Base-by-base conservation (phyloP, 2,113 vertebrate species). In the human (Homo sapiens) region DNA sequence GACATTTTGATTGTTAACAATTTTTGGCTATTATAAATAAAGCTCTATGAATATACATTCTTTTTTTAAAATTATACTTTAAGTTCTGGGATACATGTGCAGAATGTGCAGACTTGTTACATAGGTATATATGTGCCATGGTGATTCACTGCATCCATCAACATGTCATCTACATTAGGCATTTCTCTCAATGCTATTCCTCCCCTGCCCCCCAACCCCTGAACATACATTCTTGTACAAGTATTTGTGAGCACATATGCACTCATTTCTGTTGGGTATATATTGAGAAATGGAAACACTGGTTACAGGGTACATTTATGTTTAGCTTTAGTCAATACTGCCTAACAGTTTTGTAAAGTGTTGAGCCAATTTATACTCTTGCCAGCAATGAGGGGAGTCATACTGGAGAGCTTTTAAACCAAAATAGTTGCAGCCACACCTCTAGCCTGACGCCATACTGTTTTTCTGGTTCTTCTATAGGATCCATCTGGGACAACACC, bases 281-380 rank as follows among this genome's bases (percentile, higher is more conserved):
- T 57, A 55, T 61, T 38, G 72, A 93, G 83, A 94, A 96, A 40
- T 20, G 8, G 17, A 91, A 90, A 76, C 40, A 16, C 52, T 78
- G 38, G 52, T 52, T 92, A 85, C 52, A 89, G 17, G 72, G 45
- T n/a, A 81, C 48, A 35, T 86, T 95, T 79, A 83, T 92, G 35
- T 76, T 81, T 85, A 68, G 50, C 72, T 79, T 88, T 66, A 89
- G 89, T 43, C 45, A 52, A 72, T 75, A 38, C 50, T 8, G 32
- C 78, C 48, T 66, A 40, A 91, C 32, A 81, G 96, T 88, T 97
- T 86, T 80, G 38, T 48, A 55, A 89, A 89, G 64, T 61, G 61
- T 75, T 70, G 78, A 76, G 73, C 79, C 45, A 81, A 78, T 52
- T 96, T 85, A n/a, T 27, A 45, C 11, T 52, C 52, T 78, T 85